Evolutionary conservation across 2,113 vertebrate genomes (phyloP), one percentile per base, ranked within the genome.

Genomic region (Trogon surrucura): DNA sequence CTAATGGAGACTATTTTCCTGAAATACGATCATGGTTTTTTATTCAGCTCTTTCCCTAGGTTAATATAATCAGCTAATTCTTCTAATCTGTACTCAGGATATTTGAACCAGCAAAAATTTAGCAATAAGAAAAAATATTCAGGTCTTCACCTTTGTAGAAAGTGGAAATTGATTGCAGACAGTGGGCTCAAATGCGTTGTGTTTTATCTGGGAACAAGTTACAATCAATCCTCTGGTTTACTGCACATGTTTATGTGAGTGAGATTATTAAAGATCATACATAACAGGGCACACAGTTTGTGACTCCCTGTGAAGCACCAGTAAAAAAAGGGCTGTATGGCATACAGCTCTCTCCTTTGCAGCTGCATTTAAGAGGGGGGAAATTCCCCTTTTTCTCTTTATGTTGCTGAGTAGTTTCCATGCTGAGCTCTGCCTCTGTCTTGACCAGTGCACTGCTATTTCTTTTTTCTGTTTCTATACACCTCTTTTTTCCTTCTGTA

Each of bases 71-170:
- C 85, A 62, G 60, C 70, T 82, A 95, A 79, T 94, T 86, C 83
- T 91, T 94, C 92, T 91, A 93, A 95, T 97, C 88, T 89, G 45
- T 85, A 91, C 85, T 88, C 93, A 94, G 69, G 60, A 80, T 65
- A 72, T 95, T 91, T 96, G 84, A 96, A 58, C 44, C 88, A 80
- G 56, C 85, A 91, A 93, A 89, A 83, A 91, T 54, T 91, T 86
- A 93, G 71, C 56, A 91, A 81, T 54, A 29, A 91, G 85, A 78
- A 92, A 89, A 77, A 91, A 73, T 85, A 93, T 69, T 91, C 80
- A 62, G 79, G 67, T 95, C 85, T 88, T 91, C 93, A 89, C 53
- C 89, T 74, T 94, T 73, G 67, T 79, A 72, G 88, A 82, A 54
- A 51, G 51, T 93, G 88, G 51, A 80, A 89, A 84, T 34, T 72